Evolutionary conservation across 2,113 vertebrate genomes (phyloP).

Genomic region (Clarias gariepinus): DNA sequence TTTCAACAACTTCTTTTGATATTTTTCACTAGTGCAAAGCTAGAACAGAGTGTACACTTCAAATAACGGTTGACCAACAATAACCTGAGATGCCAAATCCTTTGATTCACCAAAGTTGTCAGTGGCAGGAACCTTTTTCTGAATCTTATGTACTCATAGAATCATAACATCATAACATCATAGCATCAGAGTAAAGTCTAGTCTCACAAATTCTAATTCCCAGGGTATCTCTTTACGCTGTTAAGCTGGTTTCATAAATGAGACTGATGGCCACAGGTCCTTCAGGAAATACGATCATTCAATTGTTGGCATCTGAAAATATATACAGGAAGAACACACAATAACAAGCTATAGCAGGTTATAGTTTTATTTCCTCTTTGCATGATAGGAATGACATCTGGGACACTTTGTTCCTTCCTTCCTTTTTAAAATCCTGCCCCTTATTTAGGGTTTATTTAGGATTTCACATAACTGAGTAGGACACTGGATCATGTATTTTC

Average conservation of each 20-base stretch:
- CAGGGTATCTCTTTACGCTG: slow-evolving; percentile 32
- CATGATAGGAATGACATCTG: not conserved
- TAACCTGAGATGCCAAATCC: not conserved
- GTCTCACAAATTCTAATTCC: not conserved
- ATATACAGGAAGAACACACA: slow-evolving; percentile 16
- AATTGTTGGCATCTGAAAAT: slow-evolving; percentile 15
- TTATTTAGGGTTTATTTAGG: slow-evolving; percentile 10
- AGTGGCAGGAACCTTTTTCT: not conserved
- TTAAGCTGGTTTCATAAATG: slow-evolving; percentile 32
- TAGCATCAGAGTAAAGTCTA: not conserved
- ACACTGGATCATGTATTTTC: not conserved
- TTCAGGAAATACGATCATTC: not conserved
- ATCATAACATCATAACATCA: not conserved
- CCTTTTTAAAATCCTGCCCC: not conserved
- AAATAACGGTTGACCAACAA: not conserved
- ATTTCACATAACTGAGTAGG: not conserved
- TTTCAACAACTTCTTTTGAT: not conserved
- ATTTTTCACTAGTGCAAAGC: not conserved
- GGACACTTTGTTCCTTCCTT: not conserved
- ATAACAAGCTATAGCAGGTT: not conserved
- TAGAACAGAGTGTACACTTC: not conserved
- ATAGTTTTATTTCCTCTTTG: slow-evolving; percentile 14
- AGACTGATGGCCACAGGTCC: slow-evolving; percentile 28
- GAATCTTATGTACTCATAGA: not conserved
- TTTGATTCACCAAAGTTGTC: not conserved